Conservation (phyloP, 2,888 invertebrate genomes). For the Seladonia tumulorum region DNA sequence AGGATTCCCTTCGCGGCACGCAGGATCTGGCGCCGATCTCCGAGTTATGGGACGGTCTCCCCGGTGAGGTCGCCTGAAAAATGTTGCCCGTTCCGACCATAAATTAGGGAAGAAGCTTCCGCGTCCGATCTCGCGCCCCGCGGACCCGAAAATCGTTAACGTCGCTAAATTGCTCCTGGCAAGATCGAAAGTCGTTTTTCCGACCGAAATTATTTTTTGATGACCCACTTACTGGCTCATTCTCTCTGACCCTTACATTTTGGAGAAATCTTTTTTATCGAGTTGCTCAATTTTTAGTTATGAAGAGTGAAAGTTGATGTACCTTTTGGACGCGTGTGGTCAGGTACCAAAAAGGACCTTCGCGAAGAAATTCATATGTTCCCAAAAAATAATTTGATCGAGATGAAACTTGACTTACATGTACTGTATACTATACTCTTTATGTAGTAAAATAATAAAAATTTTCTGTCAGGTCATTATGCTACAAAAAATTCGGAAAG, state of each 20-base stretch:
- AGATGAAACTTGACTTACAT: neutral
- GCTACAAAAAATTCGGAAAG: too few species aligned
- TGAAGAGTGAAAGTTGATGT: neutral
- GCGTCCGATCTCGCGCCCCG: constrained; percentile 24
- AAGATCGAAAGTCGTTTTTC: neutral
- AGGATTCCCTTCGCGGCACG: constrained; percentile 33
- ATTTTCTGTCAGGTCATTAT: neutral
- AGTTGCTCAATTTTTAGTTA: neutral
- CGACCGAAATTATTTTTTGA: neutral
- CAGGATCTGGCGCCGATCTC: constrained; percentile 52
- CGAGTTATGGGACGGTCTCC: constrained; percentile 33
- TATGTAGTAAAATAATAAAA: neutral
- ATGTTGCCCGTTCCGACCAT: constrained; percentile 36
- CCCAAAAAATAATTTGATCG: neutral
- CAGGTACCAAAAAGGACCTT: neutral
- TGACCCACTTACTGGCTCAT: neutral
- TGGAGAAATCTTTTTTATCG: neutral
- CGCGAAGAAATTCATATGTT: neutral
- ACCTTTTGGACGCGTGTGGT: neutral
- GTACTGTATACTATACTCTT: neutral
- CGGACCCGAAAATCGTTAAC: constrained; percentile 3
- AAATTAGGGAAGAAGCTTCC: constrained; percentile 39
- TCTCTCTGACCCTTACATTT: too few species aligned
- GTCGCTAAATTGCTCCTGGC: neutral
- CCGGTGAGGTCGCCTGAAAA: constrained; percentile 40